phyloP scores from a whole-genome alignment of 2,113 vertebrate genomes.

The Leucosticte australis region DNA sequence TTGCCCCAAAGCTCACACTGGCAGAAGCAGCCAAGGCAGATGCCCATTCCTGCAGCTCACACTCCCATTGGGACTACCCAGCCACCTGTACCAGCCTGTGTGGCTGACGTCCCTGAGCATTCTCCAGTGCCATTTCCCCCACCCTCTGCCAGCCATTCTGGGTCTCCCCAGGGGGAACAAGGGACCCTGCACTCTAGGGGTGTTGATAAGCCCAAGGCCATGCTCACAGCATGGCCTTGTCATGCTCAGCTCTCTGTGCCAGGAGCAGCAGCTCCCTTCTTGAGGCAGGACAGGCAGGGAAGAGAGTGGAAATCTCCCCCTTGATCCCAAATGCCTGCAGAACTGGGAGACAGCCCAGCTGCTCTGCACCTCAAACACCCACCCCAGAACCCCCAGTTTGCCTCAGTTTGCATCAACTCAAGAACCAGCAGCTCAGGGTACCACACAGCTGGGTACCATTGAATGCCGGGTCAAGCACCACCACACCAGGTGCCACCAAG shows the following conservation, averaged over 20 bases:
- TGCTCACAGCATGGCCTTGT: accelerated
- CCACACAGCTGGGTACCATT: neutral
- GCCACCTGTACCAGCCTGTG: neutral
- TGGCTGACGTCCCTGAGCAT: neutral
- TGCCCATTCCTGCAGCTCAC: neutral
- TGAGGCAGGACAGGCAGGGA: neutral
- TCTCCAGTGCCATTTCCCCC: neutral
- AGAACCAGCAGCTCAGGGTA: neutral
- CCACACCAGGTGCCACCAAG: neutral
- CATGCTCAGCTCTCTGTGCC: accelerated
- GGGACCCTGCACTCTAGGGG: neutral
- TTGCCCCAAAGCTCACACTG: neutral
- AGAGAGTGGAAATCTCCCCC: neutral
- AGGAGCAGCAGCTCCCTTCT: neutral
- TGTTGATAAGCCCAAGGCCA: neutral
- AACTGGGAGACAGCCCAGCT: neutral
- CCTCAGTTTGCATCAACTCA: neutral
- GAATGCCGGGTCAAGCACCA: accelerated
- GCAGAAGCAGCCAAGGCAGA: neutral
- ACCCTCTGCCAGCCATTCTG: neutral
- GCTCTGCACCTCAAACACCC: neutral
- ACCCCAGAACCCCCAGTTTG: neutral
- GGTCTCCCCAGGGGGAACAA: neutral
- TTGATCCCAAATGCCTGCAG: neutral
- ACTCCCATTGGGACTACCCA: neutral